Percentiles rank a stretch among this genome's conserved stretches.
phyloP scores from a whole-genome alignment of 2,113 vertebrate species.

The Microtus pennsylvanicus region DNA sequence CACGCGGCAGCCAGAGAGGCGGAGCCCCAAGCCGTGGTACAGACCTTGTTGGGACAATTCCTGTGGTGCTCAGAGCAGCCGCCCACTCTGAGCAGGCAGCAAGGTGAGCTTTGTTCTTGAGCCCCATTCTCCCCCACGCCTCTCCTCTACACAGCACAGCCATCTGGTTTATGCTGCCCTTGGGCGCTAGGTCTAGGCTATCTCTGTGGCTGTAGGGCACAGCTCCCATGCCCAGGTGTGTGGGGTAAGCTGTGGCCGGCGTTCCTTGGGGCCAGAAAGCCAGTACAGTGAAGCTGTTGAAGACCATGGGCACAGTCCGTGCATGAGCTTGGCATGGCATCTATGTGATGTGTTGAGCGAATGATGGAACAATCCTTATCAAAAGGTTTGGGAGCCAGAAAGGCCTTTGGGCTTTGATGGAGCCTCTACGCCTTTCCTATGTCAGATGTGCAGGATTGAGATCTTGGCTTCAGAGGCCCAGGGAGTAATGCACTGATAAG shows the following conservation, averaged over 20 bases:
- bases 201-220: not conserved
- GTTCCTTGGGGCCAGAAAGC: not conserved
- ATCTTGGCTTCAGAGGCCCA: not conserved
- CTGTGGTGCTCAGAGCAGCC: not conserved
- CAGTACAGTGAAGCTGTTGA: too few species aligned
- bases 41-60: not conserved
- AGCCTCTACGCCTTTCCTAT: not conserved
- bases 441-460: not conserved
- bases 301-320: not conserved
- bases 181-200: not conserved
- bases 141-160: not conserved
- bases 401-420: too few species aligned
- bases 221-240: not conserved
- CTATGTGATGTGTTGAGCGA: not conserved
- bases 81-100: rapidly evolving
- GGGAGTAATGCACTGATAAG: too few species aligned
- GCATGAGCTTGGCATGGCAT: not conserved
- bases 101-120: too few species aligned
- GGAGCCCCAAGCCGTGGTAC: rapidly evolving
- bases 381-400: too few species aligned
- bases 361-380: rapidly evolving
- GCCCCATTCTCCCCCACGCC: not conserved
- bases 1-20: not conserved
- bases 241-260: not conserved
- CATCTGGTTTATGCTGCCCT: not conserved